Evolutionary conservation across 1,140 invertebrate species (phyloP).

Genomic region (Callitettix versicolor): DNA sequence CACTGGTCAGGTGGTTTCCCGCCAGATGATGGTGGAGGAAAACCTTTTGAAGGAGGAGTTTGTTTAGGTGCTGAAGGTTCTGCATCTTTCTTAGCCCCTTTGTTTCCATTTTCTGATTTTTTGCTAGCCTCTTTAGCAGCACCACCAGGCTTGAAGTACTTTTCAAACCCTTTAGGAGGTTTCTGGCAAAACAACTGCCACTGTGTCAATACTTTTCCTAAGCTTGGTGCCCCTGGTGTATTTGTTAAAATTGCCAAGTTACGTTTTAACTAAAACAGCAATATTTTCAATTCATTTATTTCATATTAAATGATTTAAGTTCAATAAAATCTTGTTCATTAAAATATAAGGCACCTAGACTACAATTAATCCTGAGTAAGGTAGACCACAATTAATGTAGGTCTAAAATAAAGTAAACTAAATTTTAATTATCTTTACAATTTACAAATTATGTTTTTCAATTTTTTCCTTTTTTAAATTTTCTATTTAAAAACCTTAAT

Average conservation of each 20-base stretch:
- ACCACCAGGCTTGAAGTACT: constrained; percentile 63
- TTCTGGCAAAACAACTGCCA: constrained; percentile 52
- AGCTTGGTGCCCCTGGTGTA: constrained; percentile 24
- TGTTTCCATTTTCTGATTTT: constrained; percentile 17
- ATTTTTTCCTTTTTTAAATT: too few relatives aligned
- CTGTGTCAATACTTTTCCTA: constrained; percentile 39
- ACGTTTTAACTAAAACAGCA: constrained; percentile 25
- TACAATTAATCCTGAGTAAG: too few relatives aligned
- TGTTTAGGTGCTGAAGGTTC: not conserved
- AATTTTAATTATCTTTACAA: too few relatives aligned
- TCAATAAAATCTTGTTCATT: too few relatives aligned
- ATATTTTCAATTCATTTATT: too few relatives aligned
- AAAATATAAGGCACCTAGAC: too few relatives aligned
- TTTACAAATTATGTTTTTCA: too few relatives aligned
- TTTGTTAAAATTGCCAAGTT: constrained; percentile 22
- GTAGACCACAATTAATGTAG: too few relatives aligned
- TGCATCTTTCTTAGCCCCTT: constrained; percentile 5
- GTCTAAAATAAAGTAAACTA: too few relatives aligned
- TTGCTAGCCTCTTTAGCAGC: constrained; percentile 31
- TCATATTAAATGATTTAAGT: too few relatives aligned
- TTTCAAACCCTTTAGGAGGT: constrained; percentile 84
- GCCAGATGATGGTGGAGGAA: not conserved
- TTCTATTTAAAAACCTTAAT: too few relatives aligned
- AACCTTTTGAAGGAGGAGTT: constrained; percentile 3
- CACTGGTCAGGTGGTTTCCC: constrained; percentile 15